Evolutionary conservation across 2,113 vertebrate species (phyloP), one percentile per base, ranked within the genome.

Genomic region (Thermophis baileyi): DNA sequence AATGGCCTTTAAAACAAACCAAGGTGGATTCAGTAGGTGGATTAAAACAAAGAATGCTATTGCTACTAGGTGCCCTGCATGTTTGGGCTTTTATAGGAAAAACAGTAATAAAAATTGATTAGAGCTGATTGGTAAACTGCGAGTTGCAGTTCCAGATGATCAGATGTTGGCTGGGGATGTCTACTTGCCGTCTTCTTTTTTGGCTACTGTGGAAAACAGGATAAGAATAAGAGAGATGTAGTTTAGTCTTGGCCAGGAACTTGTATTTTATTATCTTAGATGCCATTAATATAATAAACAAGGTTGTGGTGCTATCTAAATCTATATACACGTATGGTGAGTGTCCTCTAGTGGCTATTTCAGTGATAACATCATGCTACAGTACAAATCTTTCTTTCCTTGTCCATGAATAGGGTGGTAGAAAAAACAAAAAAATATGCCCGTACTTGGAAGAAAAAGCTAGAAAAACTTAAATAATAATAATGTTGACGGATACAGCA

Each of bases 311-410:
- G 20, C 40, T n/a, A 11, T 47, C 16, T 27, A 57, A 86, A 44
- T 49, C 35, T 57, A 4, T 30, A n/a, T 16, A 1, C 1, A 55
- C 6, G 53, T 11, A 60, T 88, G 95, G 94, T 93, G 92, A 0
- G 87, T 94, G 96, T 95, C 97, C 96, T 97, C 97, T 97, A 93
- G 96, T 22, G 96, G 60, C 95, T 90, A 0, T 87, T 86, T 88
- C 44, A 53, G 7, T 5, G 85, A 93, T 93, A 94, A 94, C 46
- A 90, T 50, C 9, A 81, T 91, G 22, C 0, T 1, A 0, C 0
- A 35, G 0, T 85, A 46, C 49, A 0, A 87, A 49, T 53, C 0
- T 46, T 86, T 89, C n/a, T 0, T 0, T 4, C 1, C 8, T 4
- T 57, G 89, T 54, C n/a, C 20, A 30, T 60, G 85, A 69, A 53